Evolutionary conservation across 2,888 invertebrate genomes (phyloP), one percentile per base, ranked within the genome.

Genomic region (Catotricha subobsoleta): DNA sequence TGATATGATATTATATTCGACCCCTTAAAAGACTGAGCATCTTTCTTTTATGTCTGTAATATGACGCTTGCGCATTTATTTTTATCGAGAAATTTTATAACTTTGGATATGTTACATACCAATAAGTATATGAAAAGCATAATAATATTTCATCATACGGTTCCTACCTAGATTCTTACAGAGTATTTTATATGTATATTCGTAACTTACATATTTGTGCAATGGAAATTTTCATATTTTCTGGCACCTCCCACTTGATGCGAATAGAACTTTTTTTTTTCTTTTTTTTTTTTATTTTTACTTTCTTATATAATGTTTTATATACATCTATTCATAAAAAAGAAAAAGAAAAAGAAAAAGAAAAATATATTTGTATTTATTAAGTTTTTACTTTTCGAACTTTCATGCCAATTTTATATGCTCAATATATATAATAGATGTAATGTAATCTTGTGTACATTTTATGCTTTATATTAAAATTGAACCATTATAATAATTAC

Each of bases 151-250:
- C 34, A 34, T 34, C 34, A 34, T 34, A 34, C 21, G 19, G 12
- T 21, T 34, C 34, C 34, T 34, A 20, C 13, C 7, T 21, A 21
- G 19, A 33, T 21, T 20, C 21, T 20, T 34, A 20, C n/a, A 34
- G 19, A n/a, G 21, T 13, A 34, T 34, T 34, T 19, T 34, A 34
- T 34, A 34, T n/a, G n/a, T n/a, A n/a, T n/a, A n/a, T n/a, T n/a
- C n/a, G n/a, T n/a, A n/a, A n/a, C n/a, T n/a, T n/a, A n/a, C n/a
- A n/a, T n/a, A n/a, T n/a, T n/a, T n/a, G n/a, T n/a, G n/a, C n/a
- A n/a, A n/a, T n/a, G n/a, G 21, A 34, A 34, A 34, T 34, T 34
- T 34, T 34, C 34, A 34, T 34, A 34, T 34, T 34, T 34, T 34
- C 34, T 34, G 34, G 34, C 34, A 21, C 34, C 34, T 34, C 34